Conservation (phyloP, 1,140 invertebrate genomes). For the Apis florea region DNA sequence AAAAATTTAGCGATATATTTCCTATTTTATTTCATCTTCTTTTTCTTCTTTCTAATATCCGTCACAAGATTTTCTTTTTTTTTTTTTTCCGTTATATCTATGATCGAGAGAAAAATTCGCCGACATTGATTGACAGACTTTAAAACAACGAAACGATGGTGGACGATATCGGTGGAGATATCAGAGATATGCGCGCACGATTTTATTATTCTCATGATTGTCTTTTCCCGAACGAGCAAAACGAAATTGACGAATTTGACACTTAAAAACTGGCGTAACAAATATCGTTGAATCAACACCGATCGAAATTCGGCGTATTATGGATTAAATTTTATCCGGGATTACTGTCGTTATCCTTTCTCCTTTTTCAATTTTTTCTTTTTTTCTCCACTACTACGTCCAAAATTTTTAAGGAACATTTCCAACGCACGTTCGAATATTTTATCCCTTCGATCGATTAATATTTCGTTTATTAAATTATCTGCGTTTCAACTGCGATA, state of each 20-base stretch:
- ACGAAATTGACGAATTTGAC: constrained; percentile 7
- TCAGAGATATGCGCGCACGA: background rate
- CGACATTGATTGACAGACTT: constrained; percentile 15
- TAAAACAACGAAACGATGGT: background rate
- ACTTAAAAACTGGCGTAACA: background rate
- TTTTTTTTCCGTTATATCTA: background rate
- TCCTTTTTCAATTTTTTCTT: background rate
- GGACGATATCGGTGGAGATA: background rate
- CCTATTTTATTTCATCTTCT: background rate
- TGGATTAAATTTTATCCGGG: background rate
- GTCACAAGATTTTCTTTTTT: background rate
- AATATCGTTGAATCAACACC: background rate
- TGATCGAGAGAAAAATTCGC: no score
- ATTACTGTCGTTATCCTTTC: background rate
- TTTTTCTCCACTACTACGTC: background rate
- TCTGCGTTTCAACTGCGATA: no score
- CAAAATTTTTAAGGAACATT: no score
- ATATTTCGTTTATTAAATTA: no score
- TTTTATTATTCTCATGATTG: constrained; percentile 11
- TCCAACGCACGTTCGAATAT: no score
- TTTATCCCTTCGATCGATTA: no score
- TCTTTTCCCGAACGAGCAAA: background rate
- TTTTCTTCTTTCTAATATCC: background rate
- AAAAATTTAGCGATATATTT: background rate
- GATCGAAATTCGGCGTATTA: background rate